These are phyloP conservation scores for Amiota minor DNA, from an alignment of 2,888 invertebrate species.

Conservation along the genomic window DNA sequence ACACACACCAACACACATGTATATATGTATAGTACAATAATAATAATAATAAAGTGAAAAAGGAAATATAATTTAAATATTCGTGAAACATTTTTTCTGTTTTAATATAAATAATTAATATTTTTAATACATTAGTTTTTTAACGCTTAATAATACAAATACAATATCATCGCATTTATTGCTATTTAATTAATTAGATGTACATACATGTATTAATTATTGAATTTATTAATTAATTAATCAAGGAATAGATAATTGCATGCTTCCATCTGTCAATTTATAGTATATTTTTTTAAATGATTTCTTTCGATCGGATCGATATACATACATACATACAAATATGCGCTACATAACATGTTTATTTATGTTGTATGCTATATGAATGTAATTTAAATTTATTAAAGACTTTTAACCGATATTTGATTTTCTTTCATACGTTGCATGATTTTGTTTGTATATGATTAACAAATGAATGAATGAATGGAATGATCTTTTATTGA, in stretches of 20 bases:
- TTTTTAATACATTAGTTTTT: constrained; percentile 10
- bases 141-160: constrained; percentile 20
- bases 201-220: too few relatives aligned
- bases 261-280: neutral
- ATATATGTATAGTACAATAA: neutral
- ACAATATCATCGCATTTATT: constrained; percentile 23
- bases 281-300: neutral
- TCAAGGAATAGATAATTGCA: constrained; percentile 10
- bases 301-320: neutral
- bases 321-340: constrained; percentile 15
- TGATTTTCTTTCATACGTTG: too few relatives aligned
- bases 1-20: neutral
- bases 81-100: neutral
- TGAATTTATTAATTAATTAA: constrained; percentile 5
- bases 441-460: too few relatives aligned
- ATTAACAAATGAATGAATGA: constrained; percentile 3
- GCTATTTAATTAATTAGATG: neutral
- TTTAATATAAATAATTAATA: neutral
- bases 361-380: too few relatives aligned
- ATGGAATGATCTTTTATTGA: neutral
- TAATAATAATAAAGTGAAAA: neutral
- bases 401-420: too few relatives aligned
- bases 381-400: too few relatives aligned
- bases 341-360: neutral
- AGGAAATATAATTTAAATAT: neutral